Base-by-base conservation (phyloP, 2,888 invertebrate species). In the Glaucopsyche alexis region DNA sequence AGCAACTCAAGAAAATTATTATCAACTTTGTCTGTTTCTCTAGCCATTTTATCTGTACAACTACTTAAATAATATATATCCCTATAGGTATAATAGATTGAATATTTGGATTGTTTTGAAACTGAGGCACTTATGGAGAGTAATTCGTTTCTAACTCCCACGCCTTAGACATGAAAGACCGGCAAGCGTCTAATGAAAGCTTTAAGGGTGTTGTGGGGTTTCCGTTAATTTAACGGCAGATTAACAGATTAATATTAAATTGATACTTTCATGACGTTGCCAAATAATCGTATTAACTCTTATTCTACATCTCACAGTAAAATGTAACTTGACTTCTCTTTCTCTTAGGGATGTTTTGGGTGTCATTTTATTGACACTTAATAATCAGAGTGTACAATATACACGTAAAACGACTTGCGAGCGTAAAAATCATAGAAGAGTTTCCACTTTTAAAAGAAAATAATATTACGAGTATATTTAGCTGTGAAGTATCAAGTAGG, bases 71-170 rank as follows among this genome's bases (percentile, higher is more conserved):
- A 29, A 29, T 29, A 3, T 29, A 29, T 29, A 29, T 29, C 29
- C 29, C 29, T 1, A 1, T 3, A 29, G 6, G 50, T 50, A 7
- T 50, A 7, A 50, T 50, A n/a, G 16, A 52, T 52, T 16, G 8
- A 52, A 2, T 16, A 16, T 52, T 52, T 8, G 52, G 16, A 52
- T 52, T 52, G 52, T 52, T 52, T 52, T 52, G 52, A 52, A 9
- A 16, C 52, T 52, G 52, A n/a, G 52, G 52, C 52, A 52, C 52
- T 52, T 16, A 52, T 14, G 52, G 52, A 52, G 16, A 52, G 52
- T 7, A 16, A 52, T 52, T 52, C 52, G 52, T 16, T 52, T 52
- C 7, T 16, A 16, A 16, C 52, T 52, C 52, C 52, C 52, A n/a
- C 52, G 9, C 52, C 52, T 52, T 9, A 52, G 52, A 52, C 52